phyloP scores from a whole-genome alignment of 2,888 invertebrate genomes.

The Hirudinaria manillensis region DNA sequence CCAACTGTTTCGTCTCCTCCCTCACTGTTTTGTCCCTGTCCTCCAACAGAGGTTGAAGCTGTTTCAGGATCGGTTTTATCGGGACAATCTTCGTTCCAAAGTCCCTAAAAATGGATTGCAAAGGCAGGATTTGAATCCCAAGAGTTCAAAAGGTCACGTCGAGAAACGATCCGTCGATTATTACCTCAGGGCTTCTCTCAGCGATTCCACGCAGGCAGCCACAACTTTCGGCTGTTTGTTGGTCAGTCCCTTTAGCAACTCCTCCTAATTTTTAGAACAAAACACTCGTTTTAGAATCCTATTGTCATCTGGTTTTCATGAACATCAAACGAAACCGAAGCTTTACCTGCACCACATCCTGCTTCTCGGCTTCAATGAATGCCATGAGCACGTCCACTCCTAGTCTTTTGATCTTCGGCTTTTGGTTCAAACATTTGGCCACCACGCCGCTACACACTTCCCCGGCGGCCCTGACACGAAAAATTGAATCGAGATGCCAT shows the following conservation, averaged over 20 bases:
- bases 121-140: too few relatives aligned
- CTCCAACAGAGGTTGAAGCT: slow-evolving; percentile 73
- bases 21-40: slow-evolving; percentile 84
- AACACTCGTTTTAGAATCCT: not conserved
- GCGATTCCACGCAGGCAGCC: slow-evolving; percentile 70
- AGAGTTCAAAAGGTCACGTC: too few relatives aligned
- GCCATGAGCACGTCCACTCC: slow-evolving; percentile 81
- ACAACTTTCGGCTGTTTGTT: slow-evolving; percentile 94
- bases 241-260: slow-evolving; percentile 84
- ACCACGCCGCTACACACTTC: slow-evolving; percentile 85
- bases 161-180: too few relatives aligned
- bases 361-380: slow-evolving; percentile 92
- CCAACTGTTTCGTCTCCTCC: slow-evolving; percentile 82
- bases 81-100: slow-evolving; percentile 86
- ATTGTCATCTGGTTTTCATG: not conserved
- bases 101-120: slow-evolving; percentile 58
- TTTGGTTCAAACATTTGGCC: slow-evolving; percentile 84
- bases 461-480: slow-evolving; percentile 64
- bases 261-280: slow-evolving; percentile 60
- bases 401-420: slow-evolving; percentile 82
- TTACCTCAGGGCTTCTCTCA: slow-evolving; percentile 66
- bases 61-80: slow-evolving; percentile 77
- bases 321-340: not conserved
- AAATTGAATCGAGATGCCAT: not conserved
- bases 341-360: slow-evolving; percentile 60